phyloP scores from a whole-genome alignment of 2,797 vertebrate species.

The Sebastes vulpes region DNA sequence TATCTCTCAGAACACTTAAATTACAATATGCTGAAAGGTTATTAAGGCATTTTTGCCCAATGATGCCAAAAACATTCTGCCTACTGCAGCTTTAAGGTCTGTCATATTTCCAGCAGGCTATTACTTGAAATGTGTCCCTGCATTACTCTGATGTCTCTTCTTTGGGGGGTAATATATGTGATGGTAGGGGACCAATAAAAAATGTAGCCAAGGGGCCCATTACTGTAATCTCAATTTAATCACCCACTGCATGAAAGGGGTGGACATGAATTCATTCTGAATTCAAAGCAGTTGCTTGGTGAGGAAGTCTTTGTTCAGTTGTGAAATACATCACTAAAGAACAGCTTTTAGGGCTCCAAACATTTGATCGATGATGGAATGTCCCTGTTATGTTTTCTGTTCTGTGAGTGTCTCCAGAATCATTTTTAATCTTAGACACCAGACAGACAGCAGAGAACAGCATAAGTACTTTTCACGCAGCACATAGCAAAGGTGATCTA shows the following conservation, averaged over 20 bases:
- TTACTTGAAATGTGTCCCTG: not conserved
- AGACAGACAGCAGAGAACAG: not conserved
- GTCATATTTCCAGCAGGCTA: not conserved
- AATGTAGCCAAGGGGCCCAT: not conserved
- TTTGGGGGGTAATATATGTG: not conserved
- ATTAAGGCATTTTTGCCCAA: too few species aligned
- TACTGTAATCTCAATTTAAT: not conserved
- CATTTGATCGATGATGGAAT: not conserved
- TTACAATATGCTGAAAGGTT: too few species aligned
- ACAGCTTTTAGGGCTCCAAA: not conserved
- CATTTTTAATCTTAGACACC: too few species aligned
- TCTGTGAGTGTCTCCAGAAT: not conserved
- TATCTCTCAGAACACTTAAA: too few species aligned
- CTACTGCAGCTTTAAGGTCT: too few species aligned
- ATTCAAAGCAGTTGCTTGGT: not conserved
- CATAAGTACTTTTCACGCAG: not conserved
- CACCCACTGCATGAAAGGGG: not conserved
- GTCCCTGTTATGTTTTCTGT: not conserved
- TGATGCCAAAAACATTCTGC: too few species aligned
- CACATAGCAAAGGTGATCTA: not conserved
- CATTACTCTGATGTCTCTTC: not conserved
- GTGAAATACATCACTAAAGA: not conserved
- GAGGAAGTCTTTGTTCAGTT: not conserved
- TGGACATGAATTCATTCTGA: not conserved
- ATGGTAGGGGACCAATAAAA: not conserved